Percentiles rank a stretch among this genome's conserved stretches.
Evolutionary conservation across 2,797 vertebrate species (phyloP).

Genomic region (Octomys mimax): DNA sequence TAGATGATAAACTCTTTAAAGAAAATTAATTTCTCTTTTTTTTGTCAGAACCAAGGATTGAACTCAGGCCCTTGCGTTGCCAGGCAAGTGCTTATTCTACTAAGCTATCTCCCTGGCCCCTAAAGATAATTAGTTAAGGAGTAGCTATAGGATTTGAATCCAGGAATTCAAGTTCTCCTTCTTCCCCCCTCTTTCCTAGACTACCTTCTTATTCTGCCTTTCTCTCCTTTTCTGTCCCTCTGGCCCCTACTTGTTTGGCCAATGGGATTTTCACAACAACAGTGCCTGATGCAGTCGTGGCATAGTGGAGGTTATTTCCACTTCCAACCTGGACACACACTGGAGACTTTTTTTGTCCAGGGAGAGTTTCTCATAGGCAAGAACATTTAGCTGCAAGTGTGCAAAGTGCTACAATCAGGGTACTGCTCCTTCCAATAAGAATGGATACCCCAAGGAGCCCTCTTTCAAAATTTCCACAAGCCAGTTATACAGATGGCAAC

Average conservation of each 20-base stretch:
- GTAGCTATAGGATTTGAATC: neutral
- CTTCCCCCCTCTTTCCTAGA: neutral
- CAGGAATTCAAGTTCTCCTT: neutral
- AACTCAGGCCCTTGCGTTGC: too few species aligned
- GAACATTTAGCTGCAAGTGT: neutral
- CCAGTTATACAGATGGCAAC: neutral
- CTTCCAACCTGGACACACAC: neutral
- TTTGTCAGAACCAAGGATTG: too few species aligned
- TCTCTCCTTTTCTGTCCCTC: neutral
- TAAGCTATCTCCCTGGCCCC: too few species aligned
- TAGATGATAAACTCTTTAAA: neutral
- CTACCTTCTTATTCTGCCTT: neutral
- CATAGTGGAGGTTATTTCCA: neutral
- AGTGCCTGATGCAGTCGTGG: neutral
- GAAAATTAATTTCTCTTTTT: neutral
- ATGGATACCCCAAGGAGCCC: neutral
- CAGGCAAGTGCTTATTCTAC: too few species aligned
- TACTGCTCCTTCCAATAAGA: neutral
- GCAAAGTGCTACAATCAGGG: neutral
- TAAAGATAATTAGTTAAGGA: neutral
- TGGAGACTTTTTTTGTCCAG: neutral
- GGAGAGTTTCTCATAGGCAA: neutral
- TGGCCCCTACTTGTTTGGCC: neutral
- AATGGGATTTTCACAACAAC: neutral
- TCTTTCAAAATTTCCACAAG: constrained; percentile 36